These are phyloP conservation scores for Eulemur coronatus DNA, from an alignment of 2,797 vertebrate species.

Conservation along the genomic window DNA sequence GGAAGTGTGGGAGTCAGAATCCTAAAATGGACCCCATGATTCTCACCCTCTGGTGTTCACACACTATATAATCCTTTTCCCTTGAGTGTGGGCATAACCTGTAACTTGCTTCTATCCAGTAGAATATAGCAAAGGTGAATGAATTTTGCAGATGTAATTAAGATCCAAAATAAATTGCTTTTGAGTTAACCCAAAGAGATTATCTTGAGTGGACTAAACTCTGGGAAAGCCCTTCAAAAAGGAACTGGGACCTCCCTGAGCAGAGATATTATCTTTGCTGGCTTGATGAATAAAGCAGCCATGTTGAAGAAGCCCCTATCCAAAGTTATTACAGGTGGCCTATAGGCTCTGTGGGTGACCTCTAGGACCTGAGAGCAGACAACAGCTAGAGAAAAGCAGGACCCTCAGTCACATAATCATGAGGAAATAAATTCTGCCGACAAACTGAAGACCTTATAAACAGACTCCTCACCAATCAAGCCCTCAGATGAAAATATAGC, in stretches of 20 bases:
- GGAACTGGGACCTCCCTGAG: not conserved
- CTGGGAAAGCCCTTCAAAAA: not conserved
- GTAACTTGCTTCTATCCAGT: not conserved
- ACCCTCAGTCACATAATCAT: not conserved
- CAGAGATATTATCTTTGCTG: not conserved
- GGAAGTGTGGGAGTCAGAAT: not conserved
- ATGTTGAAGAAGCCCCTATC: not conserved
- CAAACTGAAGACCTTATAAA: not conserved
- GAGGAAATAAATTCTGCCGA: slow-evolving; percentile 9
- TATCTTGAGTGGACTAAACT: not conserved
- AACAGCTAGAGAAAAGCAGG: not conserved
- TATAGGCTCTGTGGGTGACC: not conserved
- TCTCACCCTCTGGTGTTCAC: not conserved
- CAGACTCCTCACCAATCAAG: not conserved
- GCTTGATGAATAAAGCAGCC: not conserved
- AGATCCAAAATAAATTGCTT: not conserved
- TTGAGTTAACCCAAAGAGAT: not conserved
- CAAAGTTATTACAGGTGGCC: not conserved
- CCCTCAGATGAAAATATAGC: not conserved
- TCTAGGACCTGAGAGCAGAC: not conserved
- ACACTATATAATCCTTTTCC: not conserved
- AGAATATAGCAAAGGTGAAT: not conserved
- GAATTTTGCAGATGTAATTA: not conserved
- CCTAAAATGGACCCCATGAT: not conserved
- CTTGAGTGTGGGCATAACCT: not conserved